A percentile compares a stretch with the other conserved stretches of the same genome.
These are phyloP conservation scores for Oxytorus armatus DNA, from an alignment of 2,888 invertebrate species.

Conservation along the genomic window DNA sequence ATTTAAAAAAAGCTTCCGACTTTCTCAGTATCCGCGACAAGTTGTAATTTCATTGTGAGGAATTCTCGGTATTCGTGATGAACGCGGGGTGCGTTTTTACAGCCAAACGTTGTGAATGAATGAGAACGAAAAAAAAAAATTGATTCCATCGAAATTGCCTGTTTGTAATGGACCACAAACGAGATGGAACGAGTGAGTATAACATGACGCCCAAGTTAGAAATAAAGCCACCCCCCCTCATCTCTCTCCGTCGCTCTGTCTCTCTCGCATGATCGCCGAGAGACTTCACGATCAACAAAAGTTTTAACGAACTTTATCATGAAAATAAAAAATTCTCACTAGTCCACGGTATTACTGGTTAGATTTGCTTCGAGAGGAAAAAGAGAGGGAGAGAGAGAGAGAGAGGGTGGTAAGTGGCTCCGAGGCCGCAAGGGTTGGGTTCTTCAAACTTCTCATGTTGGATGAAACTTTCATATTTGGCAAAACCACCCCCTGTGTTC, in stretches of 20 bases:
- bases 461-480: slow-evolving; percentile 65
- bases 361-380: slow-evolving; percentile 55
- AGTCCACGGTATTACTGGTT: slow-evolving; percentile 55
- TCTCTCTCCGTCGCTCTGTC: too few relatives aligned
- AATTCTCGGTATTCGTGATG: too few relatives aligned
- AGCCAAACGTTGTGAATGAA: slow-evolving; percentile 8
- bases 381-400: slow-evolving; percentile 8
- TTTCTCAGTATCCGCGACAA: too few relatives aligned
- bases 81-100: background rate
- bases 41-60: too few relatives aligned
- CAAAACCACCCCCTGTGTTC: slow-evolving; percentile 46
- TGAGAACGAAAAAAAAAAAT: slow-evolving; percentile 35
- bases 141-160: slow-evolving; percentile 29
- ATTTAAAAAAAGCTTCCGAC: too few relatives aligned
- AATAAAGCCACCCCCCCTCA: slow-evolving; percentile 32
- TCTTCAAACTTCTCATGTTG: slow-evolving; percentile 57
- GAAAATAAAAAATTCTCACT: slow-evolving; percentile 58
- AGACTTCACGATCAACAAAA: slow-evolving; percentile 41
- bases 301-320: slow-evolving; percentile 66
- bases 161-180: slow-evolving; percentile 22
- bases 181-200: slow-evolving; percentile 23
- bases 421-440: slow-evolving; percentile 35
- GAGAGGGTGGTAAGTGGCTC: slow-evolving; percentile 56
- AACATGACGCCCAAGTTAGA: slow-evolving; percentile 33
- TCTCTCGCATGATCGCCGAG: slow-evolving; percentile 21